These are phyloP conservation scores for Hypomesus transpacificus DNA, from an alignment of 2,113 vertebrate species.

Conservation along the genomic window DNA sequence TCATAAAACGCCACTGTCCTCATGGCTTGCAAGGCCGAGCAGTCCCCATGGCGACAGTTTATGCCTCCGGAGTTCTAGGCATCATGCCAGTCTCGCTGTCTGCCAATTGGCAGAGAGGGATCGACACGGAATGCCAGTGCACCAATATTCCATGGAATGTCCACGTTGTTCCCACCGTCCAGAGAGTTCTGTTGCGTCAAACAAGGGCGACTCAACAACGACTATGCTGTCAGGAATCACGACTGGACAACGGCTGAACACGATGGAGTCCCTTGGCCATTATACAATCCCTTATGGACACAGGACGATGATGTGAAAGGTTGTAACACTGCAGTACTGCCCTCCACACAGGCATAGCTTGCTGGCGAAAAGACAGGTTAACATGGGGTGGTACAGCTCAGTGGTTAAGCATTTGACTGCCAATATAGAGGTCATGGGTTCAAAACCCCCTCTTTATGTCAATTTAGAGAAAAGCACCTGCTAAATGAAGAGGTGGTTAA, in stretches of 20 bases:
- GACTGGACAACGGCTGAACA: not conserved
- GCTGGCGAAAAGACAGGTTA: no score
- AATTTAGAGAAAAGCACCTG: no score
- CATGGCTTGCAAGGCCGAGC: constrained; percentile 27
- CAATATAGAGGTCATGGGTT: no score
- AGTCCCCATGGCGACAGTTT: constrained; percentile 50
- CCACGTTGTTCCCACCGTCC: constrained; percentile 44
- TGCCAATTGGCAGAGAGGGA: constrained; percentile 42
- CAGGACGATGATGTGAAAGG: no score
- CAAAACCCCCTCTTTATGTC: no score
- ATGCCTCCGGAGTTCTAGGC: constrained; percentile 41
- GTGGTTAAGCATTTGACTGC: no score
- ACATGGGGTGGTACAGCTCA: no score
- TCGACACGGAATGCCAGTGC: constrained; percentile 28
- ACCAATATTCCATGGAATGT: constrained; percentile 43
- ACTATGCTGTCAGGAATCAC: not conserved
- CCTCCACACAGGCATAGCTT: no score
- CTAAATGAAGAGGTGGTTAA: no score
- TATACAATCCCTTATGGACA: no score
- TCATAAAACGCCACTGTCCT: constrained; percentile 35
- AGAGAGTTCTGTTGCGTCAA: constrained; percentile 19
- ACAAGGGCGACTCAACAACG: not conserved
- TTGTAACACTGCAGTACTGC: no score
- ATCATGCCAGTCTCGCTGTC: constrained; percentile 32
- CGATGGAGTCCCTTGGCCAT: not conserved